Conservation (phyloP, 2,888 invertebrate species). For the Heliconius erato region DNA sequence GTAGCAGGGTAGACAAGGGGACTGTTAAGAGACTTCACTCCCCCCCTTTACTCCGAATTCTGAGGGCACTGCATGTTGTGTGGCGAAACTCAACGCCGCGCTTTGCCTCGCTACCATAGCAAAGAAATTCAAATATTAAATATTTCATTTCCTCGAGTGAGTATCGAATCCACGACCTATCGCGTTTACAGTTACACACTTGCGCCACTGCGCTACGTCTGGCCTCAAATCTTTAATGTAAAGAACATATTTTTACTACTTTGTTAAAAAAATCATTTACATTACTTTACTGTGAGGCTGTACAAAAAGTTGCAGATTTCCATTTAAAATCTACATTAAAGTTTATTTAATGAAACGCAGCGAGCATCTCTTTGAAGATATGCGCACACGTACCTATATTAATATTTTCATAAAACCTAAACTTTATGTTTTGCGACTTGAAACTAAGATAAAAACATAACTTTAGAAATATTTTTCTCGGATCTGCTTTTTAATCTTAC, state of each 20-base stretch:
- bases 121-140: neutral
- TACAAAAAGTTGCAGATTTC: constrained; percentile 50
- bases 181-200: too few relatives aligned
- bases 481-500: constrained; percentile 12
- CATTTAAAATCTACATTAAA: constrained; percentile 52
- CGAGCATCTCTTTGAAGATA: constrained; percentile 49
- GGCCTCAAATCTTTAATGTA: too few relatives aligned
- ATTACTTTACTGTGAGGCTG: constrained; percentile 47
- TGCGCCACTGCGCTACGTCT: too few relatives aligned
- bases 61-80: too few relatives aligned
- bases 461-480: neutral
- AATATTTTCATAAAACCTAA: constrained; percentile 40
- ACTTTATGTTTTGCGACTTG: constrained; percentile 32
- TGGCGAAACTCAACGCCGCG: too few relatives aligned
- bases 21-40: too few relatives aligned
- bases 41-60: too few relatives aligned
- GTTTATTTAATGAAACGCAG: constrained; percentile 52
- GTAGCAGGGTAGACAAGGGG: too few relatives aligned
- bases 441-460: constrained; percentile 34
- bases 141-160: neutral
- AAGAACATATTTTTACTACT: neutral
- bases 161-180: neutral
- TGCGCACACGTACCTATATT: constrained; percentile 36
- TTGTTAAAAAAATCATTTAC: neutral
- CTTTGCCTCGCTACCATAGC: too few relatives aligned